These are phyloP conservation scores for Nycticebus coucang DNA, from an alignment of 2,113 vertebrate species.

Conservation along the genomic window DNA sequence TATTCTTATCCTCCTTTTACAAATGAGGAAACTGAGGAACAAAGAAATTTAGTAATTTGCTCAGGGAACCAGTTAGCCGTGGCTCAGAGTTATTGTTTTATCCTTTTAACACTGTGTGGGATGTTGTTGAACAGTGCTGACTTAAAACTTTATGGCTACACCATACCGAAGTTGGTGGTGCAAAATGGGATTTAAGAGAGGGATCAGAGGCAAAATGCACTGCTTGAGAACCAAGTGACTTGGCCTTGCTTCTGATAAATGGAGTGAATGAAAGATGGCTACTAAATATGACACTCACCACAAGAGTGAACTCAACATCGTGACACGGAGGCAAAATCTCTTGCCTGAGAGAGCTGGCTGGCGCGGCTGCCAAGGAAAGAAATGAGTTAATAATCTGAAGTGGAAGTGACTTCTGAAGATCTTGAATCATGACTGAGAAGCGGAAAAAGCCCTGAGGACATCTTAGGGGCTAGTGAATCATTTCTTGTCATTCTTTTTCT, in stretches of 20 bases:
- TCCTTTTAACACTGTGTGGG: not conserved
- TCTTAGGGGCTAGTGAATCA: not conserved
- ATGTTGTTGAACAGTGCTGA: not conserved
- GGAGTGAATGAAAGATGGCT: not conserved
- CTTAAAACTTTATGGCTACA: not conserved
- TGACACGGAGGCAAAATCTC: not conserved
- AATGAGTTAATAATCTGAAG: not conserved
- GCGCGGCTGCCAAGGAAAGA: not conserved
- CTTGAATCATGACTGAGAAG: not conserved
- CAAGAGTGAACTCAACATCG: not conserved
- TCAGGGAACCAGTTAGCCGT: not conserved
- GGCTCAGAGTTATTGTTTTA: not conserved
- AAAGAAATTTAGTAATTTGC: not conserved
- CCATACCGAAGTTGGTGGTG: not conserved
- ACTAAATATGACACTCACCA: not conserved
- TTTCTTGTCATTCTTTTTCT: not conserved
- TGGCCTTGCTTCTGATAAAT: not conserved
- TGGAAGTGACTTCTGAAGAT: not conserved
- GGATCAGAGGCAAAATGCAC: not conserved
- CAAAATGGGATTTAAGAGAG: not conserved
- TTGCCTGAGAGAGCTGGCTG: not conserved
- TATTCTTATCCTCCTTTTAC: not conserved
- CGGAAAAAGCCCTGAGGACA: not conserved
- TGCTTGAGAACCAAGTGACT: not conserved
- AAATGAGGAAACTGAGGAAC: not conserved